Conservation (phyloP, 2,888 invertebrate genomes). For the Pyrgus malvae region DNA sequence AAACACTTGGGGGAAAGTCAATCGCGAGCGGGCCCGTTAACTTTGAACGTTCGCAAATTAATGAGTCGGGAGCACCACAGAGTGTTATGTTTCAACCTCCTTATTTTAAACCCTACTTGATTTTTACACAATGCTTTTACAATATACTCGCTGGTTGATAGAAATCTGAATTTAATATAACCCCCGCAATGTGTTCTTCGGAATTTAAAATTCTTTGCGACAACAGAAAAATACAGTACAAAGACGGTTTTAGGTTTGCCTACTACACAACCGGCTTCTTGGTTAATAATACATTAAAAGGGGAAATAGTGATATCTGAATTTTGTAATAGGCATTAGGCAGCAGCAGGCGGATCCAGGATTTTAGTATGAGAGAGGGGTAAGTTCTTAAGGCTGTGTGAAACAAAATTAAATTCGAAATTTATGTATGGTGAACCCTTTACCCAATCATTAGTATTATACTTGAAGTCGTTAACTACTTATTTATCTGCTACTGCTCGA, state of each 20-base stretch:
- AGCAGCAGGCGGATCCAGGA: no score
- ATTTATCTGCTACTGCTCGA: no score
- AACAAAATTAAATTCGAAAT: no score
- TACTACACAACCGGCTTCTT: no score
- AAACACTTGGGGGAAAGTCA: slow-evolving; percentile 74
- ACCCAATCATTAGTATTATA: no score
- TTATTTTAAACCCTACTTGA: slow-evolving; percentile 42
- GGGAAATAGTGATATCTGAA: not conserved
- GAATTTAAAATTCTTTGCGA: slow-evolving; percentile 6
- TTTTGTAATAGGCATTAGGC: no score
- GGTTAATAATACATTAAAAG: no score
- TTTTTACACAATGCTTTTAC: slow-evolving; percentile 29
- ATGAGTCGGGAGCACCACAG: slow-evolving; percentile 57
- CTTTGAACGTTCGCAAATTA: slow-evolving; percentile 73
- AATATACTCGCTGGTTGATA: slow-evolving; percentile 13
- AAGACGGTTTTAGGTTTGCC: no score
- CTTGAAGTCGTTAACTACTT: no score
- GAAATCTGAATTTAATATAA: slow-evolving; percentile 21
- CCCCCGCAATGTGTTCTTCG: slow-evolving; percentile 4
- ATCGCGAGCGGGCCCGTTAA: slow-evolving; percentile 56
- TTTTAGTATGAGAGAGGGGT: no score
- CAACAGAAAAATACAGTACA: not conserved
- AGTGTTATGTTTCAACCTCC: slow-evolving; percentile 56
- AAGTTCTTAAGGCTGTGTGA: no score
- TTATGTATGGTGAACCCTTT: no score